Evolutionary conservation across 2,113 vertebrate genomes (phyloP).

Genomic region (Buteo buteo): DNA sequence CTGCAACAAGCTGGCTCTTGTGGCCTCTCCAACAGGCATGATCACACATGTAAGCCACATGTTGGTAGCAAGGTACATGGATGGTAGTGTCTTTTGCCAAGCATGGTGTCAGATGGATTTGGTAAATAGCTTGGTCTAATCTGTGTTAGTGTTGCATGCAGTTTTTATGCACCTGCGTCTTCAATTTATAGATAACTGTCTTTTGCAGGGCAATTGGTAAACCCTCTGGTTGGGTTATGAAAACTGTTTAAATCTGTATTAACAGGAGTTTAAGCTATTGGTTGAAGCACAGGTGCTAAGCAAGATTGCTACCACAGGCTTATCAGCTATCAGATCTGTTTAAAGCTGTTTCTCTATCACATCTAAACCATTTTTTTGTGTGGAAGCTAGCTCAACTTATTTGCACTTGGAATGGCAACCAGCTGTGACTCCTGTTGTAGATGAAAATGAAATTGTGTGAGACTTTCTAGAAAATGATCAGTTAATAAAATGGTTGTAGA

Average conservation of each 20-base stretch:
- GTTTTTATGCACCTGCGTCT: not conserved
- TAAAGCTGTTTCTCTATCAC: not conserved
- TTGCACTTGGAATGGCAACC: not conserved
- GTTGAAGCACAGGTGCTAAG: not conserved
- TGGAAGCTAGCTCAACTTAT: not conserved
- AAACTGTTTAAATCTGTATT: too few relatives aligned
- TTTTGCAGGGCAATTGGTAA: fast-evolving
- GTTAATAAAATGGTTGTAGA: not conserved
- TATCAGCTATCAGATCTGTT: not conserved
- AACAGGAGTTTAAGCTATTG: not conserved
- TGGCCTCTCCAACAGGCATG: not conserved
- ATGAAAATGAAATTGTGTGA: not conserved
- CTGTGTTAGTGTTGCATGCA: not conserved
- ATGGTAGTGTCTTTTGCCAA: not conserved
- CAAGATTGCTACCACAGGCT: not conserved
- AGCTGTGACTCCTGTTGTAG: not conserved
- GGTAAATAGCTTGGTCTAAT: not conserved
- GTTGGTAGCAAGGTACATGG: not conserved
- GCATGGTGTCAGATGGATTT: not conserved
- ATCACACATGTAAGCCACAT: conserved; percentile 20
- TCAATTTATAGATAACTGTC: not conserved
- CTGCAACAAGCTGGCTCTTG: conserved; percentile 44
- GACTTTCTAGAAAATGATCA: not conserved
- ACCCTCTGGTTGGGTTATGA: not conserved
- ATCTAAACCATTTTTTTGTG: not conserved